Percentiles rank a stretch among this genome's conserved stretches.
These are phyloP conservation scores for Apodemia mormo DNA, from an alignment of 2,888 invertebrate genomes.

Conservation along the genomic window DNA sequence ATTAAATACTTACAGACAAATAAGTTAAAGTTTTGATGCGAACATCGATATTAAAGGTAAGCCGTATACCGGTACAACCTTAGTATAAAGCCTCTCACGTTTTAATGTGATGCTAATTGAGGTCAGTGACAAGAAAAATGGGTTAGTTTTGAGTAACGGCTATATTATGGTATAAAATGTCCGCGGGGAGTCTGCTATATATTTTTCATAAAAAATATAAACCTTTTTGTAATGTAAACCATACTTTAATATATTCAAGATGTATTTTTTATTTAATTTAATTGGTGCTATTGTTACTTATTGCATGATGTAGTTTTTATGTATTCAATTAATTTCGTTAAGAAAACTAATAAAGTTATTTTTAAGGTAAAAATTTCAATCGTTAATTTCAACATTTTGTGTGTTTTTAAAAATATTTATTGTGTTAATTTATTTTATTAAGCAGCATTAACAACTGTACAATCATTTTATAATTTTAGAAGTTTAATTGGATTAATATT, in stretches of 20 bases:
- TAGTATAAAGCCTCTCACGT: not conserved
- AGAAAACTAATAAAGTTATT: not conserved
- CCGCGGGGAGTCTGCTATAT: slow-evolving; percentile 9
- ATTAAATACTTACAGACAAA: no score
- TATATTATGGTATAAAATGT: slow-evolving; percentile 4
- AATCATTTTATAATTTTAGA: not conserved
- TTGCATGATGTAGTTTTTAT: not conserved
- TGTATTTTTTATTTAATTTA: not conserved
- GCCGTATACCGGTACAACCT: not conserved
- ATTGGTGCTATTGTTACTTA: not conserved
- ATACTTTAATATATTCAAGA: not conserved
- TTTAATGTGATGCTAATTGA: slow-evolving; percentile 12
- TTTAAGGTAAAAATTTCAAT: slow-evolving; percentile 1
- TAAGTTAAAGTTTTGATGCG: no score
- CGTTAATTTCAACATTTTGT: slow-evolving; percentile 10
- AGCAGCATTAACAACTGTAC: not conserved
- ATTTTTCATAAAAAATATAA: slow-evolving; percentile 5
- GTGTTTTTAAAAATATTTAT: not conserved
- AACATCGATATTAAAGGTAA: not conserved
- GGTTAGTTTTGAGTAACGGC: not conserved
- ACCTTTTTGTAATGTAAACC: not conserved
- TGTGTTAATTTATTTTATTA: not conserved
- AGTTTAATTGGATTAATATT: not conserved
- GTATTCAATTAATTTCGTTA: slow-evolving; percentile 8
- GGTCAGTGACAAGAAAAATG: not conserved